Base-by-base conservation (phyloP, 2,113 vertebrate species). In the Oceanites oceanicus region DNA sequence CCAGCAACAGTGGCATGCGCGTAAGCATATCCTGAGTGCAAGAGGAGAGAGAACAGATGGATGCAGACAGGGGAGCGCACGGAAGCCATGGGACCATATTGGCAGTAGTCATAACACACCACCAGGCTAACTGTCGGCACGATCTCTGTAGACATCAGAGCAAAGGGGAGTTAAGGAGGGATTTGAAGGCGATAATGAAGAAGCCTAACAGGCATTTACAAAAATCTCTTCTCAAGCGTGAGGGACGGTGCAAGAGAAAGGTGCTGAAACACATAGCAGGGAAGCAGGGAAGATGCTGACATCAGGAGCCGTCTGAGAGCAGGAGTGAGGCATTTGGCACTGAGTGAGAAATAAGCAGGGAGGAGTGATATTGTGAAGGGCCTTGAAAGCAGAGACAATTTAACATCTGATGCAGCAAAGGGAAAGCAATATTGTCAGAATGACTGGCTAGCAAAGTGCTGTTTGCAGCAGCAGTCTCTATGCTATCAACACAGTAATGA, bases 1-100 rank as follows among this genome's bases (percentile, higher is more conserved):
- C 23, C 42, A 32, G 30, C 30, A 36, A 14, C 72, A 68, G 56
- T 10, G 30, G 47, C 73, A 78, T 73, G 73, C 13, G 1, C 40
- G 8, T 3, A 15, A n/a, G 44, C 32, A 22, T 17, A 25, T 32
- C 68, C 80, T 6, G 53, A 75, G 21, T 0, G 1, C 52, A 12
- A 20, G 66, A 63, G 72, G 42, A 81, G 65, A 75, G 61, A 52
- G 80, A 91, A 61, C 93, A 95, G 94, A 95, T 94, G 96, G 94
- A 65, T 49, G 56, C 72, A 71, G 80, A 67, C 59, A 73, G 42
- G 77, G 27, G 32, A 86, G 65, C 0, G 0, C 86, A 44, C 0
- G 0, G 38, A 67, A 89, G 55, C 29, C 0, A 8, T 44, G 73
- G 73, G 76, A 91, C 91, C 94, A 79, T 94, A 76, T 47, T 96